A percentile compares a stretch with the other conserved stretches of the same genome.
Conservation (phyloP, 2,797 vertebrate species). For the Danio aesculapii region DNA sequence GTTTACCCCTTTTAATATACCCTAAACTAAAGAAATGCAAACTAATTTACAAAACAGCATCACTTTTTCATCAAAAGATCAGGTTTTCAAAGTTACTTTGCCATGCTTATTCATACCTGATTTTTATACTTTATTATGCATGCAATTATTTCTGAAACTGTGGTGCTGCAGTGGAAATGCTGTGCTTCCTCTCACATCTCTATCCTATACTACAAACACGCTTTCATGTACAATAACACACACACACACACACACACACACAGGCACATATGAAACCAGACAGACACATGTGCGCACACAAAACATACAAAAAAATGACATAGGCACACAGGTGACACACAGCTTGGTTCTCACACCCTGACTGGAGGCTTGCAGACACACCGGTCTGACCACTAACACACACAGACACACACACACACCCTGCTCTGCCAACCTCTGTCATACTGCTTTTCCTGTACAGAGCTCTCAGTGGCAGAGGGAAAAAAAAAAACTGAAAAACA, state of each 20-base stretch:
- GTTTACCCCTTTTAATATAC: neutral
- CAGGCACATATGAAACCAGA: slow-evolving; percentile 44
- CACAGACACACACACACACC: slow-evolving; percentile 59
- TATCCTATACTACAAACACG: slow-evolving; percentile 8
- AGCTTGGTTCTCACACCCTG: slow-evolving; percentile 70
- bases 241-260: slow-evolving; percentile 32
- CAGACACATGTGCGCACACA: slow-evolving; percentile 14
- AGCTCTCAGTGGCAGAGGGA: slow-evolving; percentile 38
- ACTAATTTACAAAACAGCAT: neutral
- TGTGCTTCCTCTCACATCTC: neutral
- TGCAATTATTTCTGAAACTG: neutral
- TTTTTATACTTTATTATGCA: neutral
- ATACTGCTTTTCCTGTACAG: slow-evolving; percentile 55
- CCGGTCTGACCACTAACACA: slow-evolving; percentile 78
- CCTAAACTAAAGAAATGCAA: neutral
- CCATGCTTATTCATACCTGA: neutral
- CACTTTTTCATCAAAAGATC: neutral
- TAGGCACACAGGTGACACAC: slow-evolving; percentile 47
- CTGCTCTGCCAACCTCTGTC: slow-evolving; percentile 60
- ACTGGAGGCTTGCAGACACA: slow-evolving; percentile 73
- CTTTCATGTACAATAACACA: neutral
- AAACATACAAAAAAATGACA: slow-evolving; percentile 25
- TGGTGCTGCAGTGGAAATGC: slow-evolving; percentile 19
- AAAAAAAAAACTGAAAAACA: slow-evolving; percentile 45
- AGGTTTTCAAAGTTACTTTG: neutral